These are phyloP conservation scores for Stomatorhinus walkeri DNA, from an alignment of 2,797 vertebrate genomes.

Conservation along the genomic window DNA sequence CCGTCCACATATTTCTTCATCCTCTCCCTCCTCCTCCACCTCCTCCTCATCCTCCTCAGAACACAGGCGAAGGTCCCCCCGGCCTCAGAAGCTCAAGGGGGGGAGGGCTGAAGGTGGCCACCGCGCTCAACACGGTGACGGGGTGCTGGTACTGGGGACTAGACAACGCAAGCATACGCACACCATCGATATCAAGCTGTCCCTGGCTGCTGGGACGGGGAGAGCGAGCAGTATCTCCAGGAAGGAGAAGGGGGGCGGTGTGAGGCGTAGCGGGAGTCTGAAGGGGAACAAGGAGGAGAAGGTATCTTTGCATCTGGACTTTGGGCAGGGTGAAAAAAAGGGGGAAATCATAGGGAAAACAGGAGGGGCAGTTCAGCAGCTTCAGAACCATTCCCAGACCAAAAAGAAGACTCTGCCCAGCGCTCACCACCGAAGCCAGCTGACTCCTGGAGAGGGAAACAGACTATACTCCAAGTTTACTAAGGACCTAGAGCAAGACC, in stretches of 20 bases:
- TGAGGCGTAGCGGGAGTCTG: conserved; percentile 42
- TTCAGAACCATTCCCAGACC: conserved; percentile 44
- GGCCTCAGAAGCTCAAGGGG: conserved; percentile 51
- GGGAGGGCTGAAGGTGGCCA: conserved; percentile 45
- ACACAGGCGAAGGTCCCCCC: conserved; percentile 60
- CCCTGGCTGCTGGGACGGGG: conserved; percentile 53
- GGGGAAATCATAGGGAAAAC: conserved; percentile 16
- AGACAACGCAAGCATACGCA: conserved; percentile 65
- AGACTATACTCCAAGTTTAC: conserved; percentile 48
- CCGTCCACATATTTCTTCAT: conserved; percentile 31
- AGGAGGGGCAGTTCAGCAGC: conserved; percentile 39
- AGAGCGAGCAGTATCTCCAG: conserved; percentile 28
- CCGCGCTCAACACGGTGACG: conserved; percentile 56
- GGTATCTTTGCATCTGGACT: conserved; percentile 55
- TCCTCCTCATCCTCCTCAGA: conserved; percentile 60
- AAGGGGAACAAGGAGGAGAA: conserved; percentile 52
- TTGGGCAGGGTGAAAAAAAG: conserved; percentile 55
- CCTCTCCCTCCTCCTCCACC: conserved; percentile 48
- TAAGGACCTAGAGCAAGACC: conserved; percentile 51
- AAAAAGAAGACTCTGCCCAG: conserved; percentile 37
- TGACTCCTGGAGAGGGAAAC: conserved; percentile 47
- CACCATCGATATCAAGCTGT: conserved; percentile 65
- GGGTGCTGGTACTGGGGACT: conserved; percentile 60
- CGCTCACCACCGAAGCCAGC: conserved; percentile 49
- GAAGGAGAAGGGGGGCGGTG: conserved; percentile 41